phyloP scores from a whole-genome alignment of 2,113 vertebrate genomes.

The Pantherophis guttatus region DNA sequence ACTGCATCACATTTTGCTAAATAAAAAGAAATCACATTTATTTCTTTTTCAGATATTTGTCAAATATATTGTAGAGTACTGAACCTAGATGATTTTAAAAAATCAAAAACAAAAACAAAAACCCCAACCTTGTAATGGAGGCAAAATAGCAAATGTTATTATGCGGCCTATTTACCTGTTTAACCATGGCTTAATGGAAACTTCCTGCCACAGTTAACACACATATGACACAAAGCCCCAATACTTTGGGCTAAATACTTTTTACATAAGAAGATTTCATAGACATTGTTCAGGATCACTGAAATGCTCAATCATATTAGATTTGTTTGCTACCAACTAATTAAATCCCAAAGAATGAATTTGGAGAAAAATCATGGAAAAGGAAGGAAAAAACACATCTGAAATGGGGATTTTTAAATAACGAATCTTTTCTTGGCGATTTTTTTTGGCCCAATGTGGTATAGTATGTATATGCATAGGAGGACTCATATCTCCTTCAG shows the following conservation, averaged over 20 bases:
- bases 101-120: not conserved
- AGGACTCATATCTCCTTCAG: not conserved
- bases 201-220: not conserved
- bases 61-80: not conserved
- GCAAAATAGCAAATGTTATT: not conserved
- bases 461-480: not conserved
- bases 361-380: not conserved
- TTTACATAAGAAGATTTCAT: not conserved
- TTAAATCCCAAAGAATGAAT: not conserved
- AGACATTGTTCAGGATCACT: not conserved
- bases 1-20: not conserved
- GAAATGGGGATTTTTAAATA: not conserved
- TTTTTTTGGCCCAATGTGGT: not conserved
- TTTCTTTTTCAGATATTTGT: not conserved
- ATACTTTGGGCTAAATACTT: not conserved
- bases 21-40: accelerated
- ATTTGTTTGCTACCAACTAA: not conserved
- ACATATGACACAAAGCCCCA: not conserved
- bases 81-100: not conserved
- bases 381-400: not conserved
- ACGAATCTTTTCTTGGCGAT: not conserved
- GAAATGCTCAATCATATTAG: not conserved
- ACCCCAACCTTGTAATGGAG: not conserved
- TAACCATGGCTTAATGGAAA: not conserved
- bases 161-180: not conserved